Conservation (phyloP, 2,797 vertebrate species). For the Uromys caudimaculatus region DNA sequence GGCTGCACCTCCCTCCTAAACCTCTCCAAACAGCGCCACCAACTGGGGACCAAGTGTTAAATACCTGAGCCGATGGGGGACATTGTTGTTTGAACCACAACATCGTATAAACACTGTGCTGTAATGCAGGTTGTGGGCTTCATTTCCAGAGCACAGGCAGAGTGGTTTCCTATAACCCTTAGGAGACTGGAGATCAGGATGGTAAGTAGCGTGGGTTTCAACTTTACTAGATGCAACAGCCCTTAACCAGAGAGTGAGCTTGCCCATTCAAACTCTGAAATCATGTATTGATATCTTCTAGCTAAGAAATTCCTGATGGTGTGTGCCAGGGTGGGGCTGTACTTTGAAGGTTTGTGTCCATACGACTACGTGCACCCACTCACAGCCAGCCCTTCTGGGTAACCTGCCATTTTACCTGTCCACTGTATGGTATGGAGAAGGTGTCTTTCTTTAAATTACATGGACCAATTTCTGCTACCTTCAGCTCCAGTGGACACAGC, state of each 20-base stretch:
- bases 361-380: background rate
- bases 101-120: background rate
- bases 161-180: background rate
- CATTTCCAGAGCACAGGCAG: background rate
- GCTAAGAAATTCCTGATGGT: background rate
- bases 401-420: background rate
- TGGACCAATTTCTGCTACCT: background rate
- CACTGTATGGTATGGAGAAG: background rate
- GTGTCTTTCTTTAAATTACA: background rate
- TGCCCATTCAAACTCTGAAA: background rate
- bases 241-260: background rate
- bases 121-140: background rate
- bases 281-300: background rate
- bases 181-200: background rate
- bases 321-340: background rate
- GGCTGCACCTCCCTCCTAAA: background rate
- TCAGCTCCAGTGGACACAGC: background rate
- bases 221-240: background rate
- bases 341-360: background rate
- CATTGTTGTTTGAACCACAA: background rate
- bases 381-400: background rate
- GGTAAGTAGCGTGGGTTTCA: background rate
- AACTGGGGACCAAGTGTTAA: background rate
- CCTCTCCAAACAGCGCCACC: background rate
- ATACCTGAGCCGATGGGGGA: background rate